phyloP scores from a whole-genome alignment of 2,888 invertebrate genomes.

The Phalera bucephala region DNA sequence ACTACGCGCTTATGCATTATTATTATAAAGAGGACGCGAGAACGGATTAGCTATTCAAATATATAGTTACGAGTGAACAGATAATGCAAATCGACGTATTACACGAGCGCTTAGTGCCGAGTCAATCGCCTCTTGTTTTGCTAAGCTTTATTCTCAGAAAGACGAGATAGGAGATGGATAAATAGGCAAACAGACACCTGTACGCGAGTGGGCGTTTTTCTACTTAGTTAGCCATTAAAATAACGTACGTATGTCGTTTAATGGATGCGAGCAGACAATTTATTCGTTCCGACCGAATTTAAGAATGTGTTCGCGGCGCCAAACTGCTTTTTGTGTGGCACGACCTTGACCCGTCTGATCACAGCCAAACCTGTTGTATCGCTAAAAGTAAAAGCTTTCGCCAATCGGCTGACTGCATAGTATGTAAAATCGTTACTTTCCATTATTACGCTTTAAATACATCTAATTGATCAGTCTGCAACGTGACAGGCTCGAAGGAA shows the following conservation, averaged over 20 bases:
- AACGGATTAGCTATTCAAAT: conserved; percentile 15
- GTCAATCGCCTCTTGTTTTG: conserved; percentile 30
- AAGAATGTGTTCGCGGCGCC: conserved; percentile 59
- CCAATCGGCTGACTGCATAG: conserved; percentile 42
- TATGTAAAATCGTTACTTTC: conserved; percentile 18
- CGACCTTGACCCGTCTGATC: conserved; percentile 71
- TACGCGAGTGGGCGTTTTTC: conserved; percentile 33
- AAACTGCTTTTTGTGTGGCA: conserved; percentile 59
- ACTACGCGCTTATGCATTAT: conserved; percentile 5
- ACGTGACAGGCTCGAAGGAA: no score
- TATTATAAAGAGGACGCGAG: conserved; percentile 14
- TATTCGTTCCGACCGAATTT: conserved; percentile 53
- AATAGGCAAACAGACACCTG: conserved; percentile 47
- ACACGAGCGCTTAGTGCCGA: conserved; percentile 11
- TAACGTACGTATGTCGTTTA: conserved; percentile 30
- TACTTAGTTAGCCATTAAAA: conserved; percentile 31
- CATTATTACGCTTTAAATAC: background rate
- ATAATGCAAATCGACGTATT: conserved; percentile 17
- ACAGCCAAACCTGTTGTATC: conserved; percentile 63
- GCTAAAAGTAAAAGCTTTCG: conserved; percentile 73
- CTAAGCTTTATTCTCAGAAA: conserved; percentile 33
- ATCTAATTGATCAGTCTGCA: background rate
- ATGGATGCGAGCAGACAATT: conserved; percentile 50
- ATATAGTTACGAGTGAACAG: conserved; percentile 14
- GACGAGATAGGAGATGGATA: conserved; percentile 32